These are phyloP conservation scores for Aphis craccivora DNA, from an alignment of 1,140 invertebrate genomes.

Conservation along the genomic window DNA sequence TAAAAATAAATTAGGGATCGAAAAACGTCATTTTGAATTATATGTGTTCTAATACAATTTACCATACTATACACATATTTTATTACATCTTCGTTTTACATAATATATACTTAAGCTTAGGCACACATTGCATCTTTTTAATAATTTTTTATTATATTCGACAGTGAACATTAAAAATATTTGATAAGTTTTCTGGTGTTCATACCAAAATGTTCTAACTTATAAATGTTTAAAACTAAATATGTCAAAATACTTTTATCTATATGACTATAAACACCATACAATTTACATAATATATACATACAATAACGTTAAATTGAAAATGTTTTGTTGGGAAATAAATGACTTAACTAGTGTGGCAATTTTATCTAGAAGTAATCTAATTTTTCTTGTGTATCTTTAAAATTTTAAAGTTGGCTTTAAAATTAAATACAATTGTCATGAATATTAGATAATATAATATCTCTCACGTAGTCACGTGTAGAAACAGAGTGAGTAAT, in stretches of 20 bases:
- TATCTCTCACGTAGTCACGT: neutral
- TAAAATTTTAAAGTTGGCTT: neutral
- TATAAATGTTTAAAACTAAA: conserved; percentile 10
- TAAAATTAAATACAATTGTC: neutral
- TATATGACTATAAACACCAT: neutral
- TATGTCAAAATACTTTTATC: neutral
- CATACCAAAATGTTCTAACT: neutral
- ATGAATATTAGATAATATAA: neutral
- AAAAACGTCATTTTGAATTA: conserved; percentile 15
- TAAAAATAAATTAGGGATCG: conserved; percentile 38
- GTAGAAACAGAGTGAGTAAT: neutral
- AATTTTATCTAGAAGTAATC: neutral
- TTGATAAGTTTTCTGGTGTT: neutral
- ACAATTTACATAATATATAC: neutral
- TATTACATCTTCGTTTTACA: neutral
- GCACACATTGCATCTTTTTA: neutral
- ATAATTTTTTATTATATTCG: neutral
- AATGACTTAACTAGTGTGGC: neutral
- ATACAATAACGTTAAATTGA: neutral
- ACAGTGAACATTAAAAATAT: neutral
- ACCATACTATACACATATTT: neutral
- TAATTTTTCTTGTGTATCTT: neutral
- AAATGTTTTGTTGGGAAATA: neutral
- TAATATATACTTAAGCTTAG: neutral
- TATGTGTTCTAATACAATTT: neutral